Evolutionary conservation across 2,113 vertebrate species (phyloP).

Genomic region (Cranoglanis bouderius): DNA sequence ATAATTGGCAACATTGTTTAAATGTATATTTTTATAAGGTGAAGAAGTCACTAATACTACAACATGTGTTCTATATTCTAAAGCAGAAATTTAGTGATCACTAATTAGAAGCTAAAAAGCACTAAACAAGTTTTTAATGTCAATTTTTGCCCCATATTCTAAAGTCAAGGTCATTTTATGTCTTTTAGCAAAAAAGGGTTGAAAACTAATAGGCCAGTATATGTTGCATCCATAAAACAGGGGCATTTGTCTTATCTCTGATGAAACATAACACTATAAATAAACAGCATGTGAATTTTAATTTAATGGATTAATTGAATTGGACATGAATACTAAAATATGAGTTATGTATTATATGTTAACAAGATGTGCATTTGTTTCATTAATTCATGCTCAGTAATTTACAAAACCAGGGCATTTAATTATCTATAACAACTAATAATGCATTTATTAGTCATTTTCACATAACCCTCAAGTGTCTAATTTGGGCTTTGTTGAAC

Average conservation of each 20-base stretch:
- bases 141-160: not conserved
- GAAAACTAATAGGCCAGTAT: not conserved
- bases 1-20: not conserved
- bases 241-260: not conserved
- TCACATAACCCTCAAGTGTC: not conserved
- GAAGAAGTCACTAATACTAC: not conserved
- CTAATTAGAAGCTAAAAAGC: no score
- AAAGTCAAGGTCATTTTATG: no score
- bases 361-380: not conserved
- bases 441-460: not conserved
- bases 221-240: no score
- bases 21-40: not conserved
- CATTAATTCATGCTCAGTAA: not conserved
- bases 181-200: no score
- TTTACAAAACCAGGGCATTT: not conserved
- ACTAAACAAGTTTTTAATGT: not conserved
- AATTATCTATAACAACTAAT: not conserved
- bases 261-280: not conserved
- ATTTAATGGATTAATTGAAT: not conserved
- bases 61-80: not conserved
- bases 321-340: not conserved
- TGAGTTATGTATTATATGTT: no score
- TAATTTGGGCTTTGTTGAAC: not conserved
- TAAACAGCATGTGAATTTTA: not conserved
- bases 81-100: not conserved